Conservation (phyloP, 2,113 vertebrate species). For the Bungarus multicinctus region DNA sequence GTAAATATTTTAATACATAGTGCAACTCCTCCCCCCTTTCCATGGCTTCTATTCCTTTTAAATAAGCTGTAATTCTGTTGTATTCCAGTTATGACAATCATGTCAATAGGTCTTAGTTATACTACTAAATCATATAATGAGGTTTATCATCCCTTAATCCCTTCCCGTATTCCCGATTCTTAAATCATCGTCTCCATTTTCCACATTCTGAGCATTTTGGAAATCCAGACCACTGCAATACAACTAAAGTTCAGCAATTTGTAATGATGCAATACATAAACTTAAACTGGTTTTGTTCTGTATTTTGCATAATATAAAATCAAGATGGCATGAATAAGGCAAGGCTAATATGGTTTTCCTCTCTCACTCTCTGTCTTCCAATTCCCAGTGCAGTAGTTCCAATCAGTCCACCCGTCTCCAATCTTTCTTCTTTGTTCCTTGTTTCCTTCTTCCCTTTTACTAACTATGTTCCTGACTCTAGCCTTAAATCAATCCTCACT, state of each 20-base stretch:
- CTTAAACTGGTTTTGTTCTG: neutral
- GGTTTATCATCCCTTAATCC: neutral
- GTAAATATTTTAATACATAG: neutral
- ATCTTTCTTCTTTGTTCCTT: neutral
- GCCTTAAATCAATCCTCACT: neutral
- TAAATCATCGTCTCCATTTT: neutral
- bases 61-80: neutral
- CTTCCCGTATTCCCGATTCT: neutral
- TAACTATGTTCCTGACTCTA: neutral
- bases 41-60: neutral
- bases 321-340: neutral
- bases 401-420: neutral
- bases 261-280: neutral
- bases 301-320: neutral
- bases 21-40: neutral
- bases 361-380: neutral
- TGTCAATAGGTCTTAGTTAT: neutral
- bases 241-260: neutral
- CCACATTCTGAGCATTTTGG: neutral
- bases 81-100: neutral
- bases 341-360: neutral
- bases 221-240: neutral
- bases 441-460: neutral
- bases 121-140: neutral
- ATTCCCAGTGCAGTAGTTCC: neutral